Evolutionary conservation across 2,888 invertebrate species (phyloP).

Genomic region (Phlogophora meticulosa): DNA sequence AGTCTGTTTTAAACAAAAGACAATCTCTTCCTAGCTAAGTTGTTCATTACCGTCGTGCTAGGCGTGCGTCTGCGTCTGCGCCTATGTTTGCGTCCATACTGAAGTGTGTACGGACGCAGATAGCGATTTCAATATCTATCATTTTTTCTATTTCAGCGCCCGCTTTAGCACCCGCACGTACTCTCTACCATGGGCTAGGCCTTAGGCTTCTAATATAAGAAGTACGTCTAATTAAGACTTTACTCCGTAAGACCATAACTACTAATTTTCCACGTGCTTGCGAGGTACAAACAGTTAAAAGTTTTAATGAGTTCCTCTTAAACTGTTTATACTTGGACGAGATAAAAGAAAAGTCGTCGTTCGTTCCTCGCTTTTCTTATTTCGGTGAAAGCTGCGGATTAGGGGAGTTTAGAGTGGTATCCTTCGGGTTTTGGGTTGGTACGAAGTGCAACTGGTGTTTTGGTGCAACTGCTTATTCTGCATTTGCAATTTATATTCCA

Average conservation of each 20-base stretch:
- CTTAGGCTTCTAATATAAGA: slow-evolving; percentile 37
- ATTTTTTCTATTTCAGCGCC: too few species aligned
- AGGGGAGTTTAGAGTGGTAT: slow-evolving; percentile 19
- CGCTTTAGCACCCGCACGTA: too few species aligned
- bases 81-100: too few species aligned
- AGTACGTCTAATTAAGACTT: slow-evolving; percentile 45
- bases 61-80: too few species aligned
- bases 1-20: too few species aligned
- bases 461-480: neutral
- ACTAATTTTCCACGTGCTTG: slow-evolving; percentile 63
- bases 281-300: slow-evolving; percentile 75
- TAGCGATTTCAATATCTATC: too few species aligned
- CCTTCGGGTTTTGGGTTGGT: slow-evolving; percentile 12
- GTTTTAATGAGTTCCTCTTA: slow-evolving; percentile 78
- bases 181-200: neutral
- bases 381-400: slow-evolving; percentile 47
- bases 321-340: slow-evolving; percentile 73
- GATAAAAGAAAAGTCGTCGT: slow-evolving; percentile 58
- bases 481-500: too few species aligned
- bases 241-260: slow-evolving; percentile 54
- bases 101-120: too few species aligned
- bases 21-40: too few species aligned
- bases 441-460: slow-evolving; percentile 41
- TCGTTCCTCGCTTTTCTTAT: slow-evolving; percentile 42
- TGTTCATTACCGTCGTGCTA: too few species aligned